Evolutionary conservation across 2,113 vertebrate genomes (phyloP), one percentile per base, ranked within the genome.

Genomic region (Laticauda colubrina): DNA sequence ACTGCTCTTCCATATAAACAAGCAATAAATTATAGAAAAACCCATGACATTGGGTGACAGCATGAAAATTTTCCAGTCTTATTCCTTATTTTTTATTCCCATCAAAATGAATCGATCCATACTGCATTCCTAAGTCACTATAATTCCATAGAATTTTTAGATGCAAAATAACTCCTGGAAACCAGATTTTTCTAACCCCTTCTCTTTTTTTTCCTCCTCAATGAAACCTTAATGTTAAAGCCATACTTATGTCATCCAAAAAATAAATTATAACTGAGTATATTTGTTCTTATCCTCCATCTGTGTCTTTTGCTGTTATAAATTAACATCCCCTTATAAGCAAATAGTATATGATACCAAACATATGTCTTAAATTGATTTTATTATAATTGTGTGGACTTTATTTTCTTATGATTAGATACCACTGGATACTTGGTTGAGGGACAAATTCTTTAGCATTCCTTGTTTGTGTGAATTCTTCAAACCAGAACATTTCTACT

Each of bases 111-210:
- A 51, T 69, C 18, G 14, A 48, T 88, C 34, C 57, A 18, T 55
- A 26, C 69, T 18, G 81, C 75, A 3, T 91, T 93, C 24, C 34
- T 81, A 93, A 69, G 34, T 61, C 91, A 93, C 87, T 51, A 21
- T 14, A 92, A 90, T 29, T 90, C 18, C 51, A 92, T 90, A 29
- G 7, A 75, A 88, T 93, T 21, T 91, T 93, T 34, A 56, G 45
- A 69, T 91, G 61, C 51, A 81, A 85, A 85, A 88, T 89, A 18
- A 1, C 85, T 90, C 88, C 91, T 92, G 86, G 85, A 81, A 88
- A 2, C 29, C 43, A 53, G 3, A 8, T 89, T 94, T 88, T 34
- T 7, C 54, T 61, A 51, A 21, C 6, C 20, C 85, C 34, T n/a
- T 55, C 15, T 88, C 53, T 51, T 11, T 51, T 57, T 57, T 8